Base-by-base conservation (phyloP, 1,140 invertebrate species). In the Tetragnatha versicolor region DNA sequence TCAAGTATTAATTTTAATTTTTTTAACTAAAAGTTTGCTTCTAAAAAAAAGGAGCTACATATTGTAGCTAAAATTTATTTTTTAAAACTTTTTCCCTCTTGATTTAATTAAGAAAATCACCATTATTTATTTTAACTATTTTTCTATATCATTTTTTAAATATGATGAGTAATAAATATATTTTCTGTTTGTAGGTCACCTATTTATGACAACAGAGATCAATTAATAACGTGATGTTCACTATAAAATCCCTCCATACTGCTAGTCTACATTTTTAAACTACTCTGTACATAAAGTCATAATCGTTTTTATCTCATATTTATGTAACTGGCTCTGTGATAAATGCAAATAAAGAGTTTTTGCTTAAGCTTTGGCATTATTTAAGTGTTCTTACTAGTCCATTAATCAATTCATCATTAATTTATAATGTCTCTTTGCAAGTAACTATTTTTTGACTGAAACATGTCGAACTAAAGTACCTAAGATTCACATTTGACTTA, bases 141-240 rank as follows among this genome's bases (percentile, higher is more conserved):
- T n/a, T n/a, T n/a, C n/a, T n/a, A n/a, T 17, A 17, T 12, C 20
- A 47, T 17, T 47, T 47, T 47, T 10, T 47, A 2, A 17, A 47
- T 7, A 17, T 14, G 10, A 20, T n/a, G 10, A 4, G 31, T 55
- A 27, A 31, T 35, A 12, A 31, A 6, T 51, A 1, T 58, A 20
- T 17, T 58, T 72, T 27, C 6, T 20, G 7, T 20, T 55, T 42
- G 3, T 17, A 72, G 68, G 51, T 72, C 68, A 35, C 68, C 68
- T 4, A 72, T 72, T 27, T 72, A 72, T 42, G 49, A 58, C 49
- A 63, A 76, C n/a, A 47, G 58, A 51, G 72, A 76, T 37, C 58
- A 65, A 25, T 35, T 76, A n/a, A 60, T 76, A 9, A 33, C 58
- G 7, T 76, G 60, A 76, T 37, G 37, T 12, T 45, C 33, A 25